These are phyloP conservation scores for Thera obeliscata DNA, from an alignment of 2,888 invertebrate species.

Conservation along the genomic window DNA sequence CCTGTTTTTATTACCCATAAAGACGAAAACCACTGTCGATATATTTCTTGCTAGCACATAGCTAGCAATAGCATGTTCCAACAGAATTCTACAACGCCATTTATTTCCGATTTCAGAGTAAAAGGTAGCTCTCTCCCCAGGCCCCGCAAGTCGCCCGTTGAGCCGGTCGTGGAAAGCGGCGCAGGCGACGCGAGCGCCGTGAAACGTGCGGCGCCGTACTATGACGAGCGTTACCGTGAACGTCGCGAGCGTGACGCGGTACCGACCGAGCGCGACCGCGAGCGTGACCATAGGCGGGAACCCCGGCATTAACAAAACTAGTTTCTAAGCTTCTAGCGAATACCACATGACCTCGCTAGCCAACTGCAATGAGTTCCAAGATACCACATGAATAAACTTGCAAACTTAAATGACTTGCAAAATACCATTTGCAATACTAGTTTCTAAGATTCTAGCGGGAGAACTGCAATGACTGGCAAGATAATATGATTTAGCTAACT, in stretches of 20 bases:
- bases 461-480: background rate
- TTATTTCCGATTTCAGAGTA: conserved; percentile 8
- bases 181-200: conserved; percentile 73
- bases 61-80: too few species aligned
- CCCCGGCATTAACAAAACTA: conserved; percentile 43
- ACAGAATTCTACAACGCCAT: too few species aligned
- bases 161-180: conserved; percentile 77
- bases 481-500: background rate
- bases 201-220: conserved; percentile 88
- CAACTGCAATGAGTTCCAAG: conserved; percentile 1
- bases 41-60: too few species aligned
- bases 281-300: conserved; percentile 74
- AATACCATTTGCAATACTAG: background rate
- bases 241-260: conserved; percentile 75
- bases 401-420: background rate
- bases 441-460: too few species aligned
- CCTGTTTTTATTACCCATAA: too few species aligned
- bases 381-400: background rate
- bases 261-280: conserved; percentile 83
- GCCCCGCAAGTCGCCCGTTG: conserved; percentile 86
- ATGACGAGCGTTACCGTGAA: conserved; percentile 93
- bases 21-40: too few species aligned
- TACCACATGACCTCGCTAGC: background rate
- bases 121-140: conserved; percentile 53
- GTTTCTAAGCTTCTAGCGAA: background rate